These are phyloP conservation scores for Pachypanchax playfairii DNA, from an alignment of 2,113 vertebrate species.

Conservation along the genomic window DNA sequence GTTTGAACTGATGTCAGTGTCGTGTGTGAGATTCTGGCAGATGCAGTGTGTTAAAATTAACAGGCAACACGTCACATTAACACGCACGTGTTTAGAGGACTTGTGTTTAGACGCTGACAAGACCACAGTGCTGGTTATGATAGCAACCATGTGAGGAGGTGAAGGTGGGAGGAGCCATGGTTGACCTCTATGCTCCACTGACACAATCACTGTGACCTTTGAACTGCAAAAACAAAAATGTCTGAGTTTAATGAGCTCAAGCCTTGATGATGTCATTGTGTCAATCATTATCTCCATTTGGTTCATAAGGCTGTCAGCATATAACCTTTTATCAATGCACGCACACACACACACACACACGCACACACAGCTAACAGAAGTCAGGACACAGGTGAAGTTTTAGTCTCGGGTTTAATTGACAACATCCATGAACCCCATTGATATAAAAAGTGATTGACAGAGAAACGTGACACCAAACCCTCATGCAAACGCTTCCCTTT, in stretches of 20 bases:
- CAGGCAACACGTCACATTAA: too few species aligned
- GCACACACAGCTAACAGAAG: neutral
- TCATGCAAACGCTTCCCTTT: constrained; percentile 64
- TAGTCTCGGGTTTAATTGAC: constrained; percentile 75
- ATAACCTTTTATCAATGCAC: neutral
- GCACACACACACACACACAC: neutral
- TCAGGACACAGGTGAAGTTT: constrained; percentile 29
- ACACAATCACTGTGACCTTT: constrained; percentile 20
- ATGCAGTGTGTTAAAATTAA: too few species aligned
- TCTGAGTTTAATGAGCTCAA: constrained; percentile 3
- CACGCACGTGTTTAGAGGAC: too few species aligned
- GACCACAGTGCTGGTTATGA: constrained; percentile 10
- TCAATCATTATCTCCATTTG: constrained; percentile 44
- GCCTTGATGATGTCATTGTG: constrained; percentile 33
- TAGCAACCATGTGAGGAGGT: constrained; percentile 20
- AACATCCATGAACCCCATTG: constrained; percentile 55
- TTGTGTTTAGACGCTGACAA: too few species aligned
- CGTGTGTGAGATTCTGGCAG: too few species aligned
- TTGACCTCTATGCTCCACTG: constrained; percentile 3
- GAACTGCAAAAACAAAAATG: neutral
- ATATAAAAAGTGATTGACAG: too few species aligned
- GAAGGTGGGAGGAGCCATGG: neutral
- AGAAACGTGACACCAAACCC: too few species aligned
- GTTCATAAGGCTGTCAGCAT: neutral
- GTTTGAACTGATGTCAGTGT: too few species aligned